Base-by-base conservation (phyloP, 2,113 vertebrate species). In the Cettia cetti region DNA sequence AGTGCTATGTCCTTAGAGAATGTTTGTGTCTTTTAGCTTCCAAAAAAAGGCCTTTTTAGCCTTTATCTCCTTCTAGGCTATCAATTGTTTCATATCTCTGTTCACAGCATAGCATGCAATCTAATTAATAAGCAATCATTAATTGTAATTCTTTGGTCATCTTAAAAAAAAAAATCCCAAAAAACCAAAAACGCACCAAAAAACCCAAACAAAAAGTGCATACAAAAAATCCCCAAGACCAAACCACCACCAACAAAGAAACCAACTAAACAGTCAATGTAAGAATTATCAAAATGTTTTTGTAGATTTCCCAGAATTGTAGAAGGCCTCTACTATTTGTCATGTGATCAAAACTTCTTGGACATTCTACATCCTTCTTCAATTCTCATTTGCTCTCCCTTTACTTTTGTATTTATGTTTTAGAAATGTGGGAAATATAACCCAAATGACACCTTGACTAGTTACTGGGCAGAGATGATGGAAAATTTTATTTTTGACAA, bases 111-210 rank as follows among this genome's bases (percentile, higher is more conserved):
- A 95, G 45, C 50, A 65, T 86, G 53, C 54, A 88, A 72, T 56
- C 39, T 94, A 95, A 96, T 80, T 82, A 91, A 59, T 57, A 91
- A 81, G 20, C 15, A 86, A 64, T 86, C 28, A n/a, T 81, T 91
- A 70, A 52, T 4, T 40, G 4, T 40, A 94, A 57, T 89, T 95
- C 71, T 95, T 81, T 80, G 16, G 6, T 33, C 75, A 57, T 85
- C 85, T 54, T 76, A 31, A 16, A 92, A 64, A 76, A 78, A 8
- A 15, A 44, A 42, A 42, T n/a, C n/a, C n/a, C n/a, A 42, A 42
- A 42, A 42, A 42, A 42, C 16, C 7, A 49, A 60, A 60, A 47
- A 18, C 1, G 14, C 6, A 21, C 20, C 1, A 31, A 75, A 39
- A 39, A 21, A 5, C 6, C 23, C 44, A 12, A n/a, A 5, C 18